These are phyloP conservation scores for Octonoba sinensis DNA, from an alignment of 2,888 invertebrate genomes.

Conservation along the genomic window DNA sequence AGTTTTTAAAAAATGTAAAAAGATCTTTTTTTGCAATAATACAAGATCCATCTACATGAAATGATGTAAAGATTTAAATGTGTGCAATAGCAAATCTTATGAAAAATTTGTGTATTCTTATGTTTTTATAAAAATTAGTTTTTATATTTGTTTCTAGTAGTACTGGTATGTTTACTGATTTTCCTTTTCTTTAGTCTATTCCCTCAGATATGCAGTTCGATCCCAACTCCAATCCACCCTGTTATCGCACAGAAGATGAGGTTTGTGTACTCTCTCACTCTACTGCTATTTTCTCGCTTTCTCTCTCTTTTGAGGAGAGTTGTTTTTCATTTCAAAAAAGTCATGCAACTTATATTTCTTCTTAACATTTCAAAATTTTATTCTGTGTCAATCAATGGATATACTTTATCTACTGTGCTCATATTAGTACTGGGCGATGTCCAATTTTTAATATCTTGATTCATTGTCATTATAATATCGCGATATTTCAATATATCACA, in stretches of 20 bases:
- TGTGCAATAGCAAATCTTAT: not conserved
- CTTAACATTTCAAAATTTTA: not conserved
- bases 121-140: not conserved
- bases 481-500: too few relatives aligned
- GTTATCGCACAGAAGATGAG: conserved; percentile 98
- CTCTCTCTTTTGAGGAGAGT: not conserved
- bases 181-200: conserved; percentile 81
- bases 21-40: too few relatives aligned
- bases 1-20: too few relatives aligned
- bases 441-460: too few relatives aligned
- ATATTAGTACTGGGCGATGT: too few relatives aligned
- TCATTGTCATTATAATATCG: too few relatives aligned
- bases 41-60: too few relatives aligned
- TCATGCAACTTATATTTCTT: not conserved
- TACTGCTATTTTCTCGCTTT: not conserved
- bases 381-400: too few relatives aligned
- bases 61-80: not conserved
- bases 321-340: not conserved
- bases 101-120: not conserved
- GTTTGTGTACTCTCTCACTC: conserved; percentile 69
- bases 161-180: not conserved
- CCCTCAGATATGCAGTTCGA: conserved; percentile 99
- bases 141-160: not conserved
- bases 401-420: too few relatives aligned
- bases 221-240: conserved; percentile 96